Evolutionary conservation across 2,888 invertebrate genomes (phyloP).

Genomic region (Tenthredo amoena): DNA sequence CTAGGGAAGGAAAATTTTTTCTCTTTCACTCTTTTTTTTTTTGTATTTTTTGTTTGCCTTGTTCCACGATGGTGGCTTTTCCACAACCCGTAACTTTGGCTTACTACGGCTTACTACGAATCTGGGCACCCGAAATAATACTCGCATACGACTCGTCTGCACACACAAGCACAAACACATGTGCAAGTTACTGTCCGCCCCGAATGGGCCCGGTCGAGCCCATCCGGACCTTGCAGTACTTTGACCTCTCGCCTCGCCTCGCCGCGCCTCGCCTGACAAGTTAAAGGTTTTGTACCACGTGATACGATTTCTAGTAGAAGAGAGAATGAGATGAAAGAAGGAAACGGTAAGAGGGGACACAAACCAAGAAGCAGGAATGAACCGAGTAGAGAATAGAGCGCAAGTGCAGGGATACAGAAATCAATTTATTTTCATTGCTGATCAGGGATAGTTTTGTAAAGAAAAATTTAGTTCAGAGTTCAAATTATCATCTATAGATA

Average conservation of each 20-base stretch:
- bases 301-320: slow-evolving; percentile 35
- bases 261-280: slow-evolving; percentile 38
- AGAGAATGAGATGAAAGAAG: slow-evolving; percentile 16
- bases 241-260: slow-evolving; percentile 46
- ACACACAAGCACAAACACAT: background rate
- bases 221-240: slow-evolving; percentile 53
- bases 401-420: background rate
- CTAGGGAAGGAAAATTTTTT: background rate
- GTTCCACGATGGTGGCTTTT: slow-evolving; percentile 18
- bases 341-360: background rate
- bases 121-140: slow-evolving; percentile 26
- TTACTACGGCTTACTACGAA: slow-evolving; percentile 23
- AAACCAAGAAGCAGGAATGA: background rate
- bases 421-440: background rate
- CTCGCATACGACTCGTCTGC: background rate
- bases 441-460: background rate
- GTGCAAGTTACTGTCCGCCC: background rate
- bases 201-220: slow-evolving; percentile 47
- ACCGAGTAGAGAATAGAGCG: background rate
- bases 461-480: background rate
- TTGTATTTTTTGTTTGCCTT: background rate
- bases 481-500: background rate
- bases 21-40: background rate
- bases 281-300: slow-evolving; percentile 48
- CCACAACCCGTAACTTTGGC: slow-evolving; percentile 26